Conservation (phyloP, 1,140 invertebrate genomes). For the Bathynomus jamesi region DNA sequence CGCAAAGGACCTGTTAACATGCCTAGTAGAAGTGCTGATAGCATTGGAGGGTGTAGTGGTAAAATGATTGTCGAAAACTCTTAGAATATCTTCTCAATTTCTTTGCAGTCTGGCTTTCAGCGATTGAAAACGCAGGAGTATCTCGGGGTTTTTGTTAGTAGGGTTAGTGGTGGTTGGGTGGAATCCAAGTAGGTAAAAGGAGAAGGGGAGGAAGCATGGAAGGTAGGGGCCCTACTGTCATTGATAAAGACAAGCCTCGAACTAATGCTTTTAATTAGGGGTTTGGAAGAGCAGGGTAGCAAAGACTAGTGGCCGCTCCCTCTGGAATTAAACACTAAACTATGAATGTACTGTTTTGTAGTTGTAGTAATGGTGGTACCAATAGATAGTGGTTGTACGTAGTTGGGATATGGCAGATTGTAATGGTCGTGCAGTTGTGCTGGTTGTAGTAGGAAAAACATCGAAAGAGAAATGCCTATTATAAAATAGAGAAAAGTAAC, state of each 20-base stretch:
- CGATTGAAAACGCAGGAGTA: background rate
- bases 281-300: background rate
- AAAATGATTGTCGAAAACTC: background rate
- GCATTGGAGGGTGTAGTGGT: background rate
- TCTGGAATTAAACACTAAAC: too few relatives aligned
- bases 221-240: background rate
- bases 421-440: background rate
- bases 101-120: background rate
- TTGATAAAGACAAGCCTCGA: background rate
- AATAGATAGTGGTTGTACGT: background rate
- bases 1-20: conserved; percentile 55
- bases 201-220: conserved; percentile 4
- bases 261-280: background rate
- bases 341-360: too few relatives aligned
- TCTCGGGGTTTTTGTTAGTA: background rate
- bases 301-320: background rate
- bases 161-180: background rate
- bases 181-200: background rate
- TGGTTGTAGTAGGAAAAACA: background rate
- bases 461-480: background rate
- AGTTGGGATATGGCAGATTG: too few relatives aligned
- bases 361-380: background rate
- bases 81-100: background rate
- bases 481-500: background rate
- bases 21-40: background rate